These are phyloP conservation scores for Mactra quadrangularis DNA, from an alignment of 1,140 invertebrate species.

Conservation along the genomic window DNA sequence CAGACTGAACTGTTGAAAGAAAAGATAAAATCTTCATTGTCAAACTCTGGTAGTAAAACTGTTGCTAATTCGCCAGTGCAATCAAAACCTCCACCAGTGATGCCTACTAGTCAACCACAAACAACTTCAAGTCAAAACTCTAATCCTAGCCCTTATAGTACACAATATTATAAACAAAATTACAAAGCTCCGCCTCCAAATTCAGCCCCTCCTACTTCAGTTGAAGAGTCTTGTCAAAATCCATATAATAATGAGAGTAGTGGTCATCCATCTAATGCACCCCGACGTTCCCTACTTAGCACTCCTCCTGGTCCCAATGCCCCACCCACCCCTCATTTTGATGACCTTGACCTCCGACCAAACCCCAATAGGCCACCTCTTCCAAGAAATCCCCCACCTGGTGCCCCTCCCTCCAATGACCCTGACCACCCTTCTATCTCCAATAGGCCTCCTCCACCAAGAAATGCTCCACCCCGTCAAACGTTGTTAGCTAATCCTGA, in stretches of 20 bases:
- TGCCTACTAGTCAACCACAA: not conserved
- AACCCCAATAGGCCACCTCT: not conserved
- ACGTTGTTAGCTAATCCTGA: not conserved
- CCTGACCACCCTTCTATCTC: no score
- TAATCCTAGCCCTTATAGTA: not conserved
- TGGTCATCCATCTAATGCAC: no score
- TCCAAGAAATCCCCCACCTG: not conserved
- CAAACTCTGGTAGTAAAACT: not conserved
- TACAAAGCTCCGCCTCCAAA: constrained; percentile 27
- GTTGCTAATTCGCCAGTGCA: no score
- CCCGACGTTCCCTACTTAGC: constrained; percentile 6
- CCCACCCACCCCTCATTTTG: not conserved
- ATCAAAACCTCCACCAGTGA: not conserved
- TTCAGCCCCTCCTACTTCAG: not conserved
- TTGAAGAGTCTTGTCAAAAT: no score
- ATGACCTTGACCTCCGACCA: no score
- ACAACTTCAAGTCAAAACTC: not conserved
- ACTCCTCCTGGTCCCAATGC: not conserved
- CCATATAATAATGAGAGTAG: not conserved
- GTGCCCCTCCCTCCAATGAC: no score
- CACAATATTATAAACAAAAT: constrained; percentile 39
- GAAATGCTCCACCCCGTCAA: not conserved
- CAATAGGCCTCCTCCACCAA: not conserved
- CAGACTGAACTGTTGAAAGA: constrained; percentile 52
- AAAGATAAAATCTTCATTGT: constrained; percentile 24